These are phyloP conservation scores for Nomada lathburiana DNA, from an alignment of 2,888 invertebrate genomes.

Conservation along the genomic window DNA sequence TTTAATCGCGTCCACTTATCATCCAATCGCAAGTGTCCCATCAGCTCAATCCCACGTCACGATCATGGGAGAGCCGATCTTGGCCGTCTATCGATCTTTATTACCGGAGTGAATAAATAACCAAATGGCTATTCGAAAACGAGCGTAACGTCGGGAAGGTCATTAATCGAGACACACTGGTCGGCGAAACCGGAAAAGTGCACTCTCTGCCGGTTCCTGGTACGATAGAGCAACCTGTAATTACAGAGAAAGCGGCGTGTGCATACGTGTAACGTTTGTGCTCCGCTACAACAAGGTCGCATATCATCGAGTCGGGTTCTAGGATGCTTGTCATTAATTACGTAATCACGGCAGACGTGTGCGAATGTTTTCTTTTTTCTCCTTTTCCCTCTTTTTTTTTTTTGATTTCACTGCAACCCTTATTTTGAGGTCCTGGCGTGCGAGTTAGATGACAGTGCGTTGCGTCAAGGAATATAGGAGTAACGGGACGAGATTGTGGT, in stretches of 20 bases:
- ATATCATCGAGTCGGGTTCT: constrained; percentile 25
- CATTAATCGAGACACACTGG: constrained; percentile 44
- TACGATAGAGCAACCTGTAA: constrained; percentile 48
- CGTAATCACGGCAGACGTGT: constrained; percentile 35
- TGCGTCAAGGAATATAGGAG: too few species aligned
- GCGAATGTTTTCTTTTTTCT: constrained; percentile 21
- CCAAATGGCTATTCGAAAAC: constrained; percentile 1
- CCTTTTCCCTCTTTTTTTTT: background rate
- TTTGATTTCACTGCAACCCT: background rate
- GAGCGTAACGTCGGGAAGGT: constrained; percentile 35
- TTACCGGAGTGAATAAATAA: constrained; percentile 22
- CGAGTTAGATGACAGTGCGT: too few species aligned
- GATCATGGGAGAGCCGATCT: constrained; percentile 8
- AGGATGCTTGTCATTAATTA: constrained; percentile 38
- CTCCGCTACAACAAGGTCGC: constrained; percentile 46
- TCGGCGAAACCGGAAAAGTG: constrained; percentile 38
- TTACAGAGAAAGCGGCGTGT: constrained; percentile 51
- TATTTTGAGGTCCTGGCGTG: background rate
- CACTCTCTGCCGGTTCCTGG: constrained; percentile 47
- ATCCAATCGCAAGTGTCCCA: constrained; percentile 14
- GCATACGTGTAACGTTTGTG: constrained; percentile 12
- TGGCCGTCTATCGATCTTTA: constrained; percentile 23
- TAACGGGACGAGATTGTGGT: too few species aligned
- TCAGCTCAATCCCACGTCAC: background rate
- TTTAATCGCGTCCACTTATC: constrained; percentile 8